Percentiles rank a stretch among this genome's conserved stretches.
Conservation (phyloP, 2,113 vertebrate genomes). For the Gadus macrocephalus region DNA sequence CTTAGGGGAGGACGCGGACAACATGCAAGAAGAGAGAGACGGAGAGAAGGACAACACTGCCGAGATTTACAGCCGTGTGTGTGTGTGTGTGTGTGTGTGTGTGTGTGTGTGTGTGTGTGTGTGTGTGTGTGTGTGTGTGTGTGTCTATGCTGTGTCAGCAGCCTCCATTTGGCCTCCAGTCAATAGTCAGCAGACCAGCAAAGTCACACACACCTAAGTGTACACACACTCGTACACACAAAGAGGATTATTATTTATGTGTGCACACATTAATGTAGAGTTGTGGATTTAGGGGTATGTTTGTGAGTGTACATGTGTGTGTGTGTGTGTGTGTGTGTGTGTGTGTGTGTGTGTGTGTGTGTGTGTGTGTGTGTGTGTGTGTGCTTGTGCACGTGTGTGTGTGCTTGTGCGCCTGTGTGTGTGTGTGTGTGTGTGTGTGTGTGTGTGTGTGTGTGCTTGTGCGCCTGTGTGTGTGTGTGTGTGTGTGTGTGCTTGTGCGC, state of each 20-base stretch:
- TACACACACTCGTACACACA: conserved; percentile 3
- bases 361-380: conserved; percentile 1
- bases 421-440: conserved; percentile 1
- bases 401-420: neutral
- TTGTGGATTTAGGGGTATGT: neutral
- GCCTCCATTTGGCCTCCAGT: neutral
- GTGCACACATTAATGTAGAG: neutral
- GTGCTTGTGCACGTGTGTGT: neutral
- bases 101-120: no score
- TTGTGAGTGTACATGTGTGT: neutral
- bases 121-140: no score
- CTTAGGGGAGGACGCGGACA: neutral
- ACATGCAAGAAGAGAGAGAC: neutral
- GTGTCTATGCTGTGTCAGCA: conserved; percentile 1
- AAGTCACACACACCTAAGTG: neutral
- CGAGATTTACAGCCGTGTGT: conserved; percentile 10
- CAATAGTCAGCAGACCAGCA: neutral
- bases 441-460: conserved; percentile 29
- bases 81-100: no score
- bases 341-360: no score
- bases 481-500: no score
- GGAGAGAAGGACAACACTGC: neutral
- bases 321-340: no score
- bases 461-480: no score
- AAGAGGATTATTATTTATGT: neutral